Evolutionary conservation across 2,888 invertebrate species (phyloP).

Genomic region (Acleris holmiana): DNA sequence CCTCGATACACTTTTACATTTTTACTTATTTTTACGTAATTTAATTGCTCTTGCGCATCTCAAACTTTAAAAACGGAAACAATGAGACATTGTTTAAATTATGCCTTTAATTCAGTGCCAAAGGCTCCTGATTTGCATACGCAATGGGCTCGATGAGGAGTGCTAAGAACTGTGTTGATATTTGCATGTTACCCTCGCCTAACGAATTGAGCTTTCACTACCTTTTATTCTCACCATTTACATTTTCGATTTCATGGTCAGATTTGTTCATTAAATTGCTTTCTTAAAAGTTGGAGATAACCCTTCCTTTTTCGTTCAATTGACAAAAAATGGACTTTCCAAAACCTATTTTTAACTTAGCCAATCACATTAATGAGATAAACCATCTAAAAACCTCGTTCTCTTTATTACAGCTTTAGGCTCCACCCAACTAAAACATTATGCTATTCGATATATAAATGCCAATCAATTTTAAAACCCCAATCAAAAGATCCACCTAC

Average conservation of each 20-base stretch:
- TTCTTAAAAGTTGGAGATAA: no score
- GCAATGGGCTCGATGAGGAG: no score
- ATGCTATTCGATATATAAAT: no score
- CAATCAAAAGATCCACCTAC: conserved; percentile 14
- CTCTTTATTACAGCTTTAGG: no score
- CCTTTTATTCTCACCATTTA: conserved; percentile 5
- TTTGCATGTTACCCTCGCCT: conserved; percentile 17
- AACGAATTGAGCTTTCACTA: conserved; percentile 18
- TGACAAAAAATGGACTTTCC: no score
- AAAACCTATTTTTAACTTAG: no score
- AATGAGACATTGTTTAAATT: conserved; percentile 25
- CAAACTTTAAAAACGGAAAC: conserved; percentile 5
- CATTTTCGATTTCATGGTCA: background rate
- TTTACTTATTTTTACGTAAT: conserved; percentile 11
- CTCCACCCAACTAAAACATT: no score
- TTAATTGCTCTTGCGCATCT: conserved; percentile 12
- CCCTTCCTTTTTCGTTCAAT: no score
- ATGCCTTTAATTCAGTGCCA: conserved; percentile 1
- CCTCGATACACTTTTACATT: conserved; percentile 8
- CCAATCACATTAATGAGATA: no score
- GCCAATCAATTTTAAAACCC: conserved; percentile 10
- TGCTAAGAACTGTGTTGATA: background rate
- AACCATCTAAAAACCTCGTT: no score
- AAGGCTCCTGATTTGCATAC: no score
- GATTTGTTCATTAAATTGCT: background rate